phyloP scores from a whole-genome alignment of 2,888 invertebrate species.

The Diaprepes abbreviatus region DNA sequence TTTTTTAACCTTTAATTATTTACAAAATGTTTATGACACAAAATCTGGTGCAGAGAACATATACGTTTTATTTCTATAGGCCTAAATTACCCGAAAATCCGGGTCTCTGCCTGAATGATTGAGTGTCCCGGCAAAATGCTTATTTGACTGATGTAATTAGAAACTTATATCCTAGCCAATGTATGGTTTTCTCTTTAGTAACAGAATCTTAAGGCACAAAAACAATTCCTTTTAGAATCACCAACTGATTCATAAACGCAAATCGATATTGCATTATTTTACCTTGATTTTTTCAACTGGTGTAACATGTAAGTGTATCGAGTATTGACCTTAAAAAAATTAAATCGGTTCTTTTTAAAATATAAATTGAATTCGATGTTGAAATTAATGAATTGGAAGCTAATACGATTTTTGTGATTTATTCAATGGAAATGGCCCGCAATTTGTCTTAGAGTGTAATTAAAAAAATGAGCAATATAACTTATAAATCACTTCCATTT shows the following conservation, averaged over 20 bases:
- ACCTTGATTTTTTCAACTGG: constrained; percentile 6
- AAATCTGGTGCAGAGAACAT: no score
- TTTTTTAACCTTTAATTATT: no score
- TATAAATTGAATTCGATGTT: constrained; percentile 37
- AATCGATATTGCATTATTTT: background rate
- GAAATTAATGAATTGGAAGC: constrained; percentile 40
- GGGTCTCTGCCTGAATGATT: no score
- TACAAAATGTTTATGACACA: no score
- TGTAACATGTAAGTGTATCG: constrained; percentile 7
- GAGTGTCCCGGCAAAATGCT: no score
- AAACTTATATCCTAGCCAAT: no score
- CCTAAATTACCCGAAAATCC: no score
- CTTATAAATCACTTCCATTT: constrained; percentile 13
- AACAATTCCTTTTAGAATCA: no score
- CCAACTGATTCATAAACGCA: constrained; percentile 1
- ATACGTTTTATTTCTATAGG: no score
- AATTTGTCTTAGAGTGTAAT: constrained; percentile 37
- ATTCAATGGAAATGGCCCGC: constrained; percentile 28
- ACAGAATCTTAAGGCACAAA: no score
- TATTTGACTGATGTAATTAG: no score
- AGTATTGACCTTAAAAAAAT: constrained; percentile 21
- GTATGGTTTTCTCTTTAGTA: no score
- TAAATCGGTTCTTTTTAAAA: constrained; percentile 25
- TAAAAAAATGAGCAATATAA: constrained; percentile 21
- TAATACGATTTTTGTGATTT: constrained; percentile 27